Evolutionary conservation across 2,888 invertebrate species (phyloP), one percentile per base, ranked within the genome.

Genomic region (Parnassius orleans): DNA sequence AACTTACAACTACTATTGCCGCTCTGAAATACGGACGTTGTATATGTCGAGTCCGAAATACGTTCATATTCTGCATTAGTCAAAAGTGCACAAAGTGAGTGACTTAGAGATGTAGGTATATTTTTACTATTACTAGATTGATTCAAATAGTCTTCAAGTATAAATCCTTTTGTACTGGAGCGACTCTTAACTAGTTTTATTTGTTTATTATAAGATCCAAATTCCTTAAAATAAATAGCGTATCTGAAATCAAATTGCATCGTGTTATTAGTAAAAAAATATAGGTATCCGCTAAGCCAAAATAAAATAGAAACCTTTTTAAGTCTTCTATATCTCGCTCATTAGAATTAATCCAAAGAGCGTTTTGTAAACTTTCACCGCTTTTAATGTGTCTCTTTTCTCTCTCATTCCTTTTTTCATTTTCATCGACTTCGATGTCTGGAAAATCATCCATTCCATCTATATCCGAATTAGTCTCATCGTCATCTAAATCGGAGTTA

Each of bases 301-400:
- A 61, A 24, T 63, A 61, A 53, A 33, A 33, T 61, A 66, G 68
- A 64, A 75, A 91, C 92, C 86, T 90, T 84, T 92, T 90, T 76
- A 93, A 87, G 85, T 93, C 93, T 82, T 92, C 92, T 72, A 87
- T 69, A 73, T 92, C 92, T 84, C 93, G 90, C 83, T 90, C 91
- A 75, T 86, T 86, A 44, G 90, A 81, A 75, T 86, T 88, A 46
- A 87, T 85, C 90, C 90, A 91, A 10, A 87, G 69, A 53, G 87
- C 67, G 68, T 76, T 88, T 74, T 90, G 90, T 63, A 86, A 69
- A 67, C 84, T 90, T 53, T 90, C 90, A 41, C 80, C 83, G 61
- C 76, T 80, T 73, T 84, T 87, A 41, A 74, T 68, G 53, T 68
- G 71, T 7, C 66, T 53, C 72, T 85, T 87, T 1, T 81, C 79